Evolutionary conservation across 2,113 vertebrate species (phyloP).

Genomic region (Gymnobelideus leadbeateri): DNA sequence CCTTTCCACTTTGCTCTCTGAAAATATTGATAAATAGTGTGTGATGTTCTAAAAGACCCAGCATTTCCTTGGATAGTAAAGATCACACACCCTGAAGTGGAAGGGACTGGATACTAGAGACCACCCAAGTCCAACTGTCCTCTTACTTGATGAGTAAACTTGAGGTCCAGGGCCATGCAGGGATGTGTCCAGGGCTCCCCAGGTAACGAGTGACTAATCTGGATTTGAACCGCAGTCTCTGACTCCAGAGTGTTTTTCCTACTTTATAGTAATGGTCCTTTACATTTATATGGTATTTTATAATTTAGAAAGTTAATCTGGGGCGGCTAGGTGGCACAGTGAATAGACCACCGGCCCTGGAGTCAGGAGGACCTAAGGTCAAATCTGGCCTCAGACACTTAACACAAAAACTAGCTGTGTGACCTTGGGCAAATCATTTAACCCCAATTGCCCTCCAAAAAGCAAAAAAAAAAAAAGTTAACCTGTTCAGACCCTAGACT

Average conservation of each 20-base stretch:
- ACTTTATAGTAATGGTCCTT: not conserved
- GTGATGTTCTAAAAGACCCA: not conserved
- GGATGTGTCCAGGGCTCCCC: not conserved
- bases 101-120: not conserved
- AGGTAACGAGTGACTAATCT: not conserved
- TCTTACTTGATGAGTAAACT: not conserved
- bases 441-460: no score
- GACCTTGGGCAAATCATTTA: no score
- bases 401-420: no score
- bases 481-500: not conserved
- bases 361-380: no score
- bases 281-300: not conserved
- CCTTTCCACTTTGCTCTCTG: constrained; percentile 31
- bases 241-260: not conserved
- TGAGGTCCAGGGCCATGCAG: not conserved
- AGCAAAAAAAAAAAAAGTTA: no score
- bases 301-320: no score
- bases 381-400: no score
- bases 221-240: not conserved
- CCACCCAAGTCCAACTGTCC: not conserved
- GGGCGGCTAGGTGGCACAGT: no score
- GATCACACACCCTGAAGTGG: not conserved
- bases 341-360: no score
- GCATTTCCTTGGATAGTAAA: not conserved
- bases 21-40: constrained; percentile 24